phyloP scores from a whole-genome alignment of 2,888 invertebrate species.

The Trichopoda pennipes region DNA sequence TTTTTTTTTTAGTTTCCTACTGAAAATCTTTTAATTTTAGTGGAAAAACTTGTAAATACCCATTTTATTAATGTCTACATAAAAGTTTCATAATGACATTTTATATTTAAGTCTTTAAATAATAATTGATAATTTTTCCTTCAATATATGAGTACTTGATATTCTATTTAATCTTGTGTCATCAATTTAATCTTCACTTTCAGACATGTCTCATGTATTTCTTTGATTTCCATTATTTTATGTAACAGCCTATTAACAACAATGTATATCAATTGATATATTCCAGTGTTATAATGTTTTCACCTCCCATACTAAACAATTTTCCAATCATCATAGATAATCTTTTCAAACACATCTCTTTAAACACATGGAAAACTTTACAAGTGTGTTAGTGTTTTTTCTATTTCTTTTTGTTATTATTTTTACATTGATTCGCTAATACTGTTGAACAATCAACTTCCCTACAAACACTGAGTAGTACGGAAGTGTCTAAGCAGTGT shows the following conservation, averaged over 20 bases:
- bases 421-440: not conserved
- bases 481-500: no score
- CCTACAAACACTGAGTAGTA: no score
- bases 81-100: no score
- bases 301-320: conserved; percentile 23
- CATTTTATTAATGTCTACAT: no score
- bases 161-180: conserved; percentile 15
- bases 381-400: not conserved
- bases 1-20: no score
- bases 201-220: conserved; percentile 65
- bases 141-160: not conserved
- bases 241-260: conserved; percentile 39
- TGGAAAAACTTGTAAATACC: no score
- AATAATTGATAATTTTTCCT: not conserved
- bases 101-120: not conserved
- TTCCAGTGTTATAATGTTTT: conserved; percentile 43
- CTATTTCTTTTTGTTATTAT: not conserved
- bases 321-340: conserved; percentile 61
- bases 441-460: not conserved
- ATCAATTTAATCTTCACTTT: conserved; percentile 46
- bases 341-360: conserved; percentile 56
- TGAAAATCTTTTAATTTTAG: no score
- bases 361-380: conserved; percentile 21
- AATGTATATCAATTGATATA: conserved; percentile 44
- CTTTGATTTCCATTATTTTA: conserved; percentile 55